Base-by-base conservation (phyloP, 2,888 invertebrate genomes). In the Volucella inflata region DNA sequence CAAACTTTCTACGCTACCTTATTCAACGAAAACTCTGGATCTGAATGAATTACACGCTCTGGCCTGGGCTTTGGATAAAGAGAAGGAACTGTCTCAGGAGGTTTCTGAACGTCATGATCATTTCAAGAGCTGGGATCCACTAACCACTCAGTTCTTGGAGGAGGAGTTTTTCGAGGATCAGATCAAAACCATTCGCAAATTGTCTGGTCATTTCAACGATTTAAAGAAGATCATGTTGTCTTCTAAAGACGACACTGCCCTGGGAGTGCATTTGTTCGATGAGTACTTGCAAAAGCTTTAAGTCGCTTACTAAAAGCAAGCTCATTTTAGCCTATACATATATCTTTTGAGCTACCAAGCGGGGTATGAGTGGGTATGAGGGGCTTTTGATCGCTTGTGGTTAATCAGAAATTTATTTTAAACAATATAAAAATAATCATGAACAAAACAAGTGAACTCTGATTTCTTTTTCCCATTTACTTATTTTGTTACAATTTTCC, bases 231-330 rank as follows among this genome's bases (percentile, higher is more conserved):
- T n/a, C n/a, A n/a, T n/a, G n/a, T n/a, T n/a, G n/a, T n/a, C n/a
- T n/a, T n/a, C n/a, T n/a, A n/a, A n/a, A n/a, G n/a, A 97, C 38
- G 94, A 97, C 21, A 91, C 48, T 2, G 10, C 64, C 0, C 92
- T 97, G 72, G 93, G 95, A 10, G 90, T 96, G 78, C 96, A 94
- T 90, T 90, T 97, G 88, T 97, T 96, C 90, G 97, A 97, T 92
- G 95, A 96, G 90, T 92, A 91, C 82, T 89, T 92, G 88, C 89
- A 90, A 85, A 92, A 92, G 89, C 90, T 91, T 87, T 92, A 91
- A 91, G 83, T 51, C 51, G 10, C 21, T 42, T 38, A 59, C 59
- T 40, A 16, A 55, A 53, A 62, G 64, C 12, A 70, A 42, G 30
- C 9, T 36, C 36, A 46, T 42, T 71, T 59, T 65, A 57, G 70